Evolutionary conservation across 2,888 invertebrate genomes (phyloP).

Genomic region (Chrysolina haemoptera): DNA sequence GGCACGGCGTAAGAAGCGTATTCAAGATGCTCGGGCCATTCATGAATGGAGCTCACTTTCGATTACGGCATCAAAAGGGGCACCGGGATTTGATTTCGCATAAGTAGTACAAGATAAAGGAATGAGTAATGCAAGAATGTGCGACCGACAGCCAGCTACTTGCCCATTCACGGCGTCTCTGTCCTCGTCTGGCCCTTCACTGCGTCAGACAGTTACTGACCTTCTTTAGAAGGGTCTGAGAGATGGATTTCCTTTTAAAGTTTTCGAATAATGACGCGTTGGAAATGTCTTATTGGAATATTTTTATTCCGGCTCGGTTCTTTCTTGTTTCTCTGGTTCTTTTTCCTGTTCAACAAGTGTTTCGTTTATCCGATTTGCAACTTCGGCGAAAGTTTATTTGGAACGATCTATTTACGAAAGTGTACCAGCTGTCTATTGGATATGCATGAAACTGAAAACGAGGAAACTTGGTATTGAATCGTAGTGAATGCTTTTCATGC

Average conservation of each 20-base stretch:
- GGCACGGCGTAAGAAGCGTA: conserved; percentile 29
- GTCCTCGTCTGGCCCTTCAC: conserved; percentile 50
- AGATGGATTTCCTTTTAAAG: conserved; percentile 52
- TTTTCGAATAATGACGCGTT: conserved; percentile 55
- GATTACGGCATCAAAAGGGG: conserved; percentile 57
- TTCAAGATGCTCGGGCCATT: conserved; percentile 41
- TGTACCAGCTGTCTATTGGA: background rate
- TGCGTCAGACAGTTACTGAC: conserved; percentile 47
- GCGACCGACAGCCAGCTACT: conserved; percentile 48
- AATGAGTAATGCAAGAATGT: conserved; percentile 54
- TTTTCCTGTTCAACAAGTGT: conserved; percentile 47
- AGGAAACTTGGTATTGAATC: background rate
- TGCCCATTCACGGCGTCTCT: conserved; percentile 53
- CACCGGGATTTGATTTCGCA: conserved; percentile 59
- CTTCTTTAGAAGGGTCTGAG: conserved; percentile 49
- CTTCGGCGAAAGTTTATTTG: conserved; percentile 16
- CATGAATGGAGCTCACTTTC: conserved; percentile 60
- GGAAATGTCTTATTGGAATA: conserved; percentile 54
- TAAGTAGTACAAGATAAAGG: conserved; percentile 56
- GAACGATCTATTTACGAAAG: conserved; percentile 12
- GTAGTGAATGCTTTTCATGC: background rate
- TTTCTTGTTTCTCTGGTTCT: conserved; percentile 34
- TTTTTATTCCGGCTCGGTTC: conserved; percentile 45
- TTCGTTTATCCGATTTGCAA: conserved; percentile 26
- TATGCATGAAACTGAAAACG: background rate